Evolutionary conservation across 2,888 invertebrate species (phyloP), one percentile per base, ranked within the genome.

Genomic region (Choristoneura rosaceana): DNA sequence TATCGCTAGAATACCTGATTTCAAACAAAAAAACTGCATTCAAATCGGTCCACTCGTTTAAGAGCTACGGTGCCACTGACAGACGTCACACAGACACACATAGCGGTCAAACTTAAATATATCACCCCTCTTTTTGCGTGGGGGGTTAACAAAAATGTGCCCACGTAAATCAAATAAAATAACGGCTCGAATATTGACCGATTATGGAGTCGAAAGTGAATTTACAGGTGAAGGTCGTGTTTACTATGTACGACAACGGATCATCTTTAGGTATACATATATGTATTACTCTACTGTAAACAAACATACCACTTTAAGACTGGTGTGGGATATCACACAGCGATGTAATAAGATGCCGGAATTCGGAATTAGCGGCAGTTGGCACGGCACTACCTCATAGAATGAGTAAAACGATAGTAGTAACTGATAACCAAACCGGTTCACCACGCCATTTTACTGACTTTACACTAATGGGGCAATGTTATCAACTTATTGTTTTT

Each of bases 351-450:
- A n/a, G 55, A 55, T 25, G 17, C 55, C 55, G 55, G 55, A 55
- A 55, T 55, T 55, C 55, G 55, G 55, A 55, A 55, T 55, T 55
- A 25, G 10, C 25, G 55, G 55, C 12, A 55, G 55, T 25, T 25
- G 25, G 4, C 12, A 12, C 4, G 14, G 25, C 17, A 52, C n/a
- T 52, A 52, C 17, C 43, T 43, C 12, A 4, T 12, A 43, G 43
- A 43, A 12, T 12, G 12, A 43, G 43, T 10, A 43, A 43, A 10
- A 8, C 9, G 9, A 9, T 8, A 10, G 12, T 47, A n/a, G 7
- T 47, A n/a, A 47, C 14, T 47, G 47, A 47, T 47, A 47, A n/a
- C n/a, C 47, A 2, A 47, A 47, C 47, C 47, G 47, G 47, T 47
- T 47, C n/a, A 2, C n/a, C 5, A n/a, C 25, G 2, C 25, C 25